phyloP scores from a whole-genome alignment of 1,140 invertebrate species.

The Sinonovacula constricta region DNA sequence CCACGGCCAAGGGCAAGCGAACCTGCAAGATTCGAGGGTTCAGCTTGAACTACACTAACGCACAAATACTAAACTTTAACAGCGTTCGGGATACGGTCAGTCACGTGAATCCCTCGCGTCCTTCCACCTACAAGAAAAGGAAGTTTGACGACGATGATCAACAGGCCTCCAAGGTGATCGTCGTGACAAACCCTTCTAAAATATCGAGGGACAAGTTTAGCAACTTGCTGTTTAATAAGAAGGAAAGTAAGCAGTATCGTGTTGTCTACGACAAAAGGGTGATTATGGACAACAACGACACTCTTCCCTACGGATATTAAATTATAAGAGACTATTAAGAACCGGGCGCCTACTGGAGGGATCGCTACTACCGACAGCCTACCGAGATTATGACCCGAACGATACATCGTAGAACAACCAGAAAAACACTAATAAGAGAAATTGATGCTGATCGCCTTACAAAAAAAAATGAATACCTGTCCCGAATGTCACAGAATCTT shows the following conservation, averaged over 20 bases:
- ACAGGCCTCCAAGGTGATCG: not conserved
- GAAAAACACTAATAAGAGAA: too few relatives aligned
- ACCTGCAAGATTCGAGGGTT: constrained; percentile 12
- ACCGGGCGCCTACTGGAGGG: too few relatives aligned
- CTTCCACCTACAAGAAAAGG: constrained; percentile 18
- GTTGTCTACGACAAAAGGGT: constrained; percentile 1
- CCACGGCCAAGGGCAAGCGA: not conserved
- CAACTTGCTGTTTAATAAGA: not conserved
- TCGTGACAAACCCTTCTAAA: constrained; percentile 6
- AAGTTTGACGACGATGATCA: constrained; percentile 7
- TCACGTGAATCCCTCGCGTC: not conserved
- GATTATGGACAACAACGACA: constrained; percentile 1
- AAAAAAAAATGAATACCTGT: not conserved
- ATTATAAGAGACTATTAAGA: not conserved
- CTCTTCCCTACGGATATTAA: constrained; percentile 27
- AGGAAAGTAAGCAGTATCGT: not conserved
- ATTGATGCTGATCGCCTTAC: too few relatives aligned
- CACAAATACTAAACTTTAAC: constrained; percentile 7
- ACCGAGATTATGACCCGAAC: too few relatives aligned
- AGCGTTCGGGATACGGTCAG: constrained; percentile 1
- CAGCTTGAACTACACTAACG: constrained; percentile 4
- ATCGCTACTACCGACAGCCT: too few relatives aligned
- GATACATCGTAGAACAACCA: too few relatives aligned
- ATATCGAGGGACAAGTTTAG: not conserved
- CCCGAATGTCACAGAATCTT: not conserved